These are phyloP conservation scores for Aphelenchoides besseyi DNA, from an alignment of 1,140 invertebrate genomes.

Conservation along the genomic window DNA sequence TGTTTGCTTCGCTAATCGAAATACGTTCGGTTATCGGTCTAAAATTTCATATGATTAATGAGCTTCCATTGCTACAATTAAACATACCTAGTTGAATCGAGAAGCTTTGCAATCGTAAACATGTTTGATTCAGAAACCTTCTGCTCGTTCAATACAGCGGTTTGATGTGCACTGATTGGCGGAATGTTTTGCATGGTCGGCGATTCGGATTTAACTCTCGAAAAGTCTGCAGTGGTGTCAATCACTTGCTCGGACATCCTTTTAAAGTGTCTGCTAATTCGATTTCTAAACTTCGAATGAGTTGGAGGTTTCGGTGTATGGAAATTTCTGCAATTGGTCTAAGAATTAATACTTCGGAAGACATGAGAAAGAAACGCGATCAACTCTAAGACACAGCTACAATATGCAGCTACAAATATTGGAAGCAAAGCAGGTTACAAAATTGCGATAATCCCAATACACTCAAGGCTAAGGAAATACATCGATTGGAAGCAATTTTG, in stretches of 20 bases:
- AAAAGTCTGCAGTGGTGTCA: not conserved
- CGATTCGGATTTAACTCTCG: not conserved
- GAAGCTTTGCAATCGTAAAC: constrained; percentile 12
- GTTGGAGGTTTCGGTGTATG: not conserved
- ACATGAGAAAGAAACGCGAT: not conserved
- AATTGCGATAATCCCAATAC: too few species aligned
- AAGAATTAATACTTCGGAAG: not conserved
- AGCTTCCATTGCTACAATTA: too few species aligned
- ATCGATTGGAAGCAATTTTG: too few species aligned
- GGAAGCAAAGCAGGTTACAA: too few species aligned
- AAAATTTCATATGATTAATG: too few species aligned
- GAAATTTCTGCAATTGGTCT: not conserved
- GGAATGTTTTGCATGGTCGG: not conserved
- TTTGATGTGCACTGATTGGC: not conserved
- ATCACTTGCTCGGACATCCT: not conserved
- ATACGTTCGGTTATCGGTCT: not conserved
- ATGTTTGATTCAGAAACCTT: not conserved
- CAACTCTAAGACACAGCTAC: not conserved
- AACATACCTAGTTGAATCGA: not conserved
- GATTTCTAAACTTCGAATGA: too few species aligned
- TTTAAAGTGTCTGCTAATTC: not conserved
- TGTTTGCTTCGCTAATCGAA: constrained; percentile 4
- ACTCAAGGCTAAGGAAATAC: too few species aligned
- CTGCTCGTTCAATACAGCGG: not conserved
- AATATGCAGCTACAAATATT: too few species aligned